phyloP scores from a whole-genome alignment of 2,113 vertebrate genomes.

The Pollachius pollachius region DNA sequence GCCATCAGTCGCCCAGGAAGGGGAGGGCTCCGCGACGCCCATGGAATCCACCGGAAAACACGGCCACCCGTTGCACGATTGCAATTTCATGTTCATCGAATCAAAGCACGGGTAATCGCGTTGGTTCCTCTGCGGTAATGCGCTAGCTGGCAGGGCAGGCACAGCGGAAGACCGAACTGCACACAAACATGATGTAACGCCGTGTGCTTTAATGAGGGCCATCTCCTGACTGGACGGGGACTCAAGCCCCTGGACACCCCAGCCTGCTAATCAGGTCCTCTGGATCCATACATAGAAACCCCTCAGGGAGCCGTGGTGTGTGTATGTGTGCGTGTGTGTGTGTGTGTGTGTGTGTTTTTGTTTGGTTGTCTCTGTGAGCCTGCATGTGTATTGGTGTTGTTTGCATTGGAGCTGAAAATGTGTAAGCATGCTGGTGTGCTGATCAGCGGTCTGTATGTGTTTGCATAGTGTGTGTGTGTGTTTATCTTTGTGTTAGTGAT shows the following conservation, averaged over 20 bases:
- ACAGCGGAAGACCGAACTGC: slow-evolving; percentile 55
- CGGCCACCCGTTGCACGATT: slow-evolving; percentile 45
- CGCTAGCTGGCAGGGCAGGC: slow-evolving; percentile 37
- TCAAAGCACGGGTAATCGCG: not conserved
- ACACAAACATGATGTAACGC: slow-evolving; percentile 52
- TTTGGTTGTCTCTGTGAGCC: too few relatives aligned
- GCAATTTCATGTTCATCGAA: slow-evolving; percentile 49
- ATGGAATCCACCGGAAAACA: slow-evolving; percentile 30
- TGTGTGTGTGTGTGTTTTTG: not conserved
- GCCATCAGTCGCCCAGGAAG: slow-evolving; percentile 3
- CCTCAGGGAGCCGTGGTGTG: not conserved
- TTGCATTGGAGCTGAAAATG: too few relatives aligned
- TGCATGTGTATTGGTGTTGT: too few relatives aligned
- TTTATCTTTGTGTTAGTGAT: too few relatives aligned
- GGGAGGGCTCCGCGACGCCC: slow-evolving; percentile 13
- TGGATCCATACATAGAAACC: slow-evolving; percentile 54
- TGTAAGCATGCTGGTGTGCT: too few relatives aligned
- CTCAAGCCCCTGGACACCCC: slow-evolving; percentile 42
- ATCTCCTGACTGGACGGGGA: slow-evolving; percentile 43
- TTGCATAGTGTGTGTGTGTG: slow-evolving; percentile 4
- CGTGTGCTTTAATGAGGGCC: slow-evolving; percentile 33
- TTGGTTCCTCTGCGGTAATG: too few relatives aligned
- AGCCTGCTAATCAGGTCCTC: slow-evolving; percentile 54
- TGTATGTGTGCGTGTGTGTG: slow-evolving; percentile 1
- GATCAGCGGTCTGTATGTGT: not conserved